Evolutionary conservation across 2,888 invertebrate genomes (phyloP).

Genomic region (Desoria tigrina): DNA sequence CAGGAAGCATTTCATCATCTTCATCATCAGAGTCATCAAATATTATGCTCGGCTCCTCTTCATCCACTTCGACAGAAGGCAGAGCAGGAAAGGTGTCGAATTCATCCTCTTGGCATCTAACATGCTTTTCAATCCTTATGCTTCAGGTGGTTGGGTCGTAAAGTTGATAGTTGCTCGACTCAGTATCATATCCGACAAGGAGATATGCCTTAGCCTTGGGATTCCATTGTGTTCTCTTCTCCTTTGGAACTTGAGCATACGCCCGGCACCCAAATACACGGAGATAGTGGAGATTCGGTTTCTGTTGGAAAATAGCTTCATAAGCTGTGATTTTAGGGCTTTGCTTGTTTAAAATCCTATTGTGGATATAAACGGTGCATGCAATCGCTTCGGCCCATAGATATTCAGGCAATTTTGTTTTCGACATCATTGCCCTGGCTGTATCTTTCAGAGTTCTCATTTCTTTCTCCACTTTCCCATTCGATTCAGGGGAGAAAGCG

Average conservation of each 20-base stretch:
- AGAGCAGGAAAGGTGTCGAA: background rate
- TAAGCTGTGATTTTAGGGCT: conserved; percentile 54
- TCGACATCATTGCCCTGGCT: conserved; percentile 54
- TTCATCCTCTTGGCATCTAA: background rate
- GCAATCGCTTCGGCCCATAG: conserved; percentile 56
- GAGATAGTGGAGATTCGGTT: background rate
- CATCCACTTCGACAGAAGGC: background rate
- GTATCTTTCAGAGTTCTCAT: conserved; percentile 55
- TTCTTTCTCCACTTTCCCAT: conserved; percentile 55
- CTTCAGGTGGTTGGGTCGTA: background rate
- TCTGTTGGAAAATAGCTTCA: conserved; percentile 55
- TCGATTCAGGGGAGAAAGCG: conserved; percentile 55
- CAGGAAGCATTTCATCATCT: no score
- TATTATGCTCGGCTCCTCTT: background rate
- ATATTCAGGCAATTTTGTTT: conserved; percentile 50
- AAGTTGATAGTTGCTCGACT: background rate
- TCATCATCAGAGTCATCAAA: conserved; percentile 2
- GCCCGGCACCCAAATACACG: background rate
- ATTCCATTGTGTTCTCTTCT: background rate
- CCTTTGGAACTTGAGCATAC: background rate
- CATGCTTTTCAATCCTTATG: background rate
- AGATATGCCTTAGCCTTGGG: background rate
- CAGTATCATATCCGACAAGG: background rate
- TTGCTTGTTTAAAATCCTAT: conserved; percentile 53
- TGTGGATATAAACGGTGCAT: conserved; percentile 55